Evolutionary conservation across 2,888 invertebrate species (phyloP).

Genomic region (Acrocyrtus sp.): DNA sequence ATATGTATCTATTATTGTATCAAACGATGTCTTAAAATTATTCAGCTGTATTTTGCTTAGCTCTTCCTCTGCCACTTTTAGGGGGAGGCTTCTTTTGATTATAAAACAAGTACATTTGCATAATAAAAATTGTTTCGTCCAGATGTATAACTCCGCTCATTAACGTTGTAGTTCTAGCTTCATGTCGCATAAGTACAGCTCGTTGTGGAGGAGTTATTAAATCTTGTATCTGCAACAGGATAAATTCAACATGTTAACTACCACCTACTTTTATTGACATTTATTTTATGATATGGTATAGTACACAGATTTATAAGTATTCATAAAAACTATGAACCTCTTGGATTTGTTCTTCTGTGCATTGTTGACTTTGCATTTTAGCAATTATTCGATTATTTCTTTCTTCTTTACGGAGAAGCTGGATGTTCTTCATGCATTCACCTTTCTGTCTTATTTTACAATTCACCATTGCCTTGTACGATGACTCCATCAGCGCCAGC

Average conservation of each 20-base stretch:
- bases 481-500: constrained; percentile 76
- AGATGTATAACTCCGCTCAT: constrained; percentile 82
- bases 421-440: constrained; percentile 76
- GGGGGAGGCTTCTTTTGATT: constrained; percentile 40
- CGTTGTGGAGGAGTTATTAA: constrained; percentile 88
- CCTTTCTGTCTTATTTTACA: constrained; percentile 74
- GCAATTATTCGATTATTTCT: constrained; percentile 84
- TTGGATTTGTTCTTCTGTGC: constrained; percentile 80
- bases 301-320: constrained; percentile 13
- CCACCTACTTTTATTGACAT: no score
- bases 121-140: constrained; percentile 83
- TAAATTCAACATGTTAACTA: no score
- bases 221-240: constrained; percentile 82
- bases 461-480: constrained; percentile 78
- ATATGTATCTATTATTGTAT: no score
- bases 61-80: constrained; percentile 22
- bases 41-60: constrained; percentile 16
- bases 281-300: constrained; percentile 24
- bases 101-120: constrained; percentile 76
- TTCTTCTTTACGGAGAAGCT: constrained; percentile 87
- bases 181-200: constrained; percentile 78
- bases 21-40: no score
- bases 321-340: no score
- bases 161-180: constrained; percentile 79
- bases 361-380: constrained; percentile 81